Percentiles rank a stretch among this genome's conserved stretches.
phyloP scores from a whole-genome alignment of 2,113 vertebrate species.

The Monopterus albus region DNA sequence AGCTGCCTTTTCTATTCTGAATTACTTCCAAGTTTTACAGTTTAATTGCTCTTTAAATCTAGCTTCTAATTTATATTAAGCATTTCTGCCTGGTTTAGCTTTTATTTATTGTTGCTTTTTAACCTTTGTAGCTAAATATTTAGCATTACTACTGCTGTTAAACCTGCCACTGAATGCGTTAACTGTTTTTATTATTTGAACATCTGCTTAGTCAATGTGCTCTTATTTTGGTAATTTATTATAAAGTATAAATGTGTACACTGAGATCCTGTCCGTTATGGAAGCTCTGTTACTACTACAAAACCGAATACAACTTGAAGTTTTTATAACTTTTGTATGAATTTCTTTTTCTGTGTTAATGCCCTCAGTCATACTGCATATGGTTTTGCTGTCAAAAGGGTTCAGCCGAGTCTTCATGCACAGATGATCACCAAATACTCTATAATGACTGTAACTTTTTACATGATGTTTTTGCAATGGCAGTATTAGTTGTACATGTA shows the following conservation, averaged over 20 bases:
- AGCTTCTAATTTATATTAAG: neutral
- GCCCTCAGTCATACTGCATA: neutral
- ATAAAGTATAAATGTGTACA: conserved; percentile 11
- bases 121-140: neutral
- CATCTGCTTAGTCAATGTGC: neutral
- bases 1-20: neutral
- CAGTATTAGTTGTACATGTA: neutral
- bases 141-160: neutral
- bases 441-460: no score
- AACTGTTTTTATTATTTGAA: conserved; percentile 11
- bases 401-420: no score
- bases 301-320: neutral
- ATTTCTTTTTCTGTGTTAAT: neutral
- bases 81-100: neutral
- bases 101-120: conserved; percentile 36
- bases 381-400: conserved; percentile 11
- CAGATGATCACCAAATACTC: no score
- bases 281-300: conserved; percentile 21
- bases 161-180: conserved; percentile 16
- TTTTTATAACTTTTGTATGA: neutral
- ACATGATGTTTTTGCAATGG: neutral
- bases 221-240: conserved; percentile 47
- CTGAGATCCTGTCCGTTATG: conserved; percentile 8
- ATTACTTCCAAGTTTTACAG: no score
- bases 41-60: no score